These are phyloP conservation scores for Bombus turneri DNA, from an alignment of 1,140 invertebrate species.

Conservation along the genomic window DNA sequence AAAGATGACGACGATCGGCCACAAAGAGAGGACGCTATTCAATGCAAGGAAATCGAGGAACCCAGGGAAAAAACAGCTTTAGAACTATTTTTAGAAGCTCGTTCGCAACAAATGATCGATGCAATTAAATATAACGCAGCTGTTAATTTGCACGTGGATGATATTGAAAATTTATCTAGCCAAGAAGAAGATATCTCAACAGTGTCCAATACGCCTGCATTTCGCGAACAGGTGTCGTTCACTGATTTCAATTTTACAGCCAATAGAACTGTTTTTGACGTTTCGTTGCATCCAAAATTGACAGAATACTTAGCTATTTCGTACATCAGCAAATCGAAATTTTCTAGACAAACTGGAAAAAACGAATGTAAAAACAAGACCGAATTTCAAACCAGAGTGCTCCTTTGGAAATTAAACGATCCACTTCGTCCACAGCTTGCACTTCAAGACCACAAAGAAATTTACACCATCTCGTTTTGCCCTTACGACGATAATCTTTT, in stretches of 20 bases:
- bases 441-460: slow-evolving; percentile 85
- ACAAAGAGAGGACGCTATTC: neutral
- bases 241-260: slow-evolving; percentile 83
- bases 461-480: slow-evolving; percentile 86
- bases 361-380: neutral
- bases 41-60: slow-evolving; percentile 20
- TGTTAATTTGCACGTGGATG: slow-evolving; percentile 86
- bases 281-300: slow-evolving; percentile 86
- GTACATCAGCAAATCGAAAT: slow-evolving; percentile 81
- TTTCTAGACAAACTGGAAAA: neutral
- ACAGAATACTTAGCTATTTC: slow-evolving; percentile 85
- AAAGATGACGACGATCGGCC: slow-evolving; percentile 34
- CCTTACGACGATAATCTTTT: slow-evolving; percentile 86
- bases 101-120: slow-evolving; percentile 67
- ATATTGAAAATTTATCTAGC: slow-evolving; percentile 82
- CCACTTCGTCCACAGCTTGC: slow-evolving; percentile 86
- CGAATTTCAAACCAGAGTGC: slow-evolving; percentile 69
- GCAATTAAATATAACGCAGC: slow-evolving; percentile 83
- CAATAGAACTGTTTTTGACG: slow-evolving; percentile 84
- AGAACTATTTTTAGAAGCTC: slow-evolving; percentile 63
- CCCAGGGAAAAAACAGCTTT: slow-evolving; percentile 35
- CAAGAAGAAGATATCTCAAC: slow-evolving; percentile 13
- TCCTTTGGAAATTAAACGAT: slow-evolving; percentile 88
- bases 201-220: slow-evolving; percentile 70
- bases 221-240: slow-evolving; percentile 83